Evolutionary conservation across 2,888 invertebrate species (phyloP), one percentile per base, ranked within the genome.

Genomic region (Choristoneura rosaceana): DNA sequence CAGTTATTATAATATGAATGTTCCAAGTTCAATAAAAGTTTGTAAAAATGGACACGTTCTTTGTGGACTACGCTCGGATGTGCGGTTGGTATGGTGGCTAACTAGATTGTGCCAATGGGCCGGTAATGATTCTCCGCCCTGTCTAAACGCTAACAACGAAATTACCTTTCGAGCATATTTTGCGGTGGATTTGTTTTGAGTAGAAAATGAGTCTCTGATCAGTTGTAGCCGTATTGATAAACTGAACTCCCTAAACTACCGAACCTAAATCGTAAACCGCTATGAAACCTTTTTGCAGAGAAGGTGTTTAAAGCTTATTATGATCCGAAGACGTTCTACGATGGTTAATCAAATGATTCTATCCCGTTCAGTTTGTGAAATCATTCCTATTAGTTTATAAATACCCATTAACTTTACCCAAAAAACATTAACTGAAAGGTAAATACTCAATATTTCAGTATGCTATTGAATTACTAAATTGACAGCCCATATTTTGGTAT

Each of bases 31-130:
- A 25, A 8, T 41, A 41, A 43, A 10, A 10, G 25, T 25, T 25
- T 25, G 14, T 14, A 45, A 45, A 45, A 12, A 45, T 14, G 10
- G 4, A 3, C 0, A 14, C 45, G 12, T 43, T 10, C 10, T 43
- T 12, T 1, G 43, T 45, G 14, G 4, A 45, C 12, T 45, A n/a
- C 47, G 47, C 47, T 47, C 47, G 55, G 25, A 12, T 12, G 34
- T 61, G 4, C 15, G 38, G 67, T 71, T 38, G 58, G 67, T 63
- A 15, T 12, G 25, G 38, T 55, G 25, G 17, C 25, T 87, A 88
- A 91, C 92, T 82, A 84, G 87, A 89, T 91, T 90, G 90, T 84
- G 76, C 80, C 81, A 91, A 91, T 90, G 88, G 90, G 79, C 90
- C 92, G 92, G 92, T 92, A 92, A 92, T 91, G 92, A 90, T 87